Evolutionary conservation across 2,797 vertebrate species (phyloP).

Genomic region (Sebastes hubbsi): DNA sequence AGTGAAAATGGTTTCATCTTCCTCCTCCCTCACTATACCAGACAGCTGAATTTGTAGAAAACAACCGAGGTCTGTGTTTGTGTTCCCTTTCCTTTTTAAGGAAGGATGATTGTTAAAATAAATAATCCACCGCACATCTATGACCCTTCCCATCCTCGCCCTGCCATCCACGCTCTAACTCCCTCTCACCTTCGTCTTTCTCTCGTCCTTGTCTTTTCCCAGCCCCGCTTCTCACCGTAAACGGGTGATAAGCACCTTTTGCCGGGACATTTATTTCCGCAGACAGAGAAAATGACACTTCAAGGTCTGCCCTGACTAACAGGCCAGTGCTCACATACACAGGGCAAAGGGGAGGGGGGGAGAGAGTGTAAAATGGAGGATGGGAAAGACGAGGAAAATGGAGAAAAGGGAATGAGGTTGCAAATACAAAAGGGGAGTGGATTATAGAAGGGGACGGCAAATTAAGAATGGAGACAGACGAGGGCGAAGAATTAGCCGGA

Average conservation of each 20-base stretch:
- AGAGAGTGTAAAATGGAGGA: conserved; percentile 14
- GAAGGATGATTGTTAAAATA: not conserved
- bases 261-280: conserved; percentile 57
- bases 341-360: not conserved
- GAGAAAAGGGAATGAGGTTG: not conserved
- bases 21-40: not conserved
- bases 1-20: not conserved
- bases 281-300: conserved; percentile 67
- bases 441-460: not conserved
- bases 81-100: not conserved
- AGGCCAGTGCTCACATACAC: conserved; percentile 9
- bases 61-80: not conserved
- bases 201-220: conserved; percentile 4
- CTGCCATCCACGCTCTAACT: not conserved
- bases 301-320: conserved; percentile 63
- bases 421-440: not conserved
- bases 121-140: not conserved
- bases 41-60: conserved; percentile 10
- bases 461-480: conserved; percentile 9
- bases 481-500: not conserved
- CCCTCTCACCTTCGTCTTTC: not conserved
- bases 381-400: not conserved
- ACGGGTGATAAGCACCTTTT: conserved; percentile 60
- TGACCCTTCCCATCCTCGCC: not conserved
- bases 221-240: conserved; percentile 22